Evolutionary conservation across 2,113 vertebrate species (phyloP), one percentile per base, ranked within the genome.

Genomic region (Anoplopoma fimbria): DNA sequence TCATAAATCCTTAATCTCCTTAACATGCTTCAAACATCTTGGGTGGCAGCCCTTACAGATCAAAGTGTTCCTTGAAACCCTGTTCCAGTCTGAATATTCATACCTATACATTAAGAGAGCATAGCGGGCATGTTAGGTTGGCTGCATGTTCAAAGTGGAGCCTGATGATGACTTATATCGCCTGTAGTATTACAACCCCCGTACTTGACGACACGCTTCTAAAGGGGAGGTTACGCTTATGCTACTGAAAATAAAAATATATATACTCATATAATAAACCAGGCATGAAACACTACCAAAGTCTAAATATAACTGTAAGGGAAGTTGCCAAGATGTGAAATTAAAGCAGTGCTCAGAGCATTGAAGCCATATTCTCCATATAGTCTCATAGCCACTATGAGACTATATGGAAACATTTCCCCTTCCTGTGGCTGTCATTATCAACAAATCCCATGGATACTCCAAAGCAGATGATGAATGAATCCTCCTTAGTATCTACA

Each of bases 131-230:
- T 78, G 51, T 70, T 51, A 10, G 70, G 9, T 80, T 90, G 89
- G 89, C 89, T 79, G 36, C 36, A 2, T 71, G 79, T 91, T 88
- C 87, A 88, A 88, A 91, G 79, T 68, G 31, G 29, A 82, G 82
- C 29, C 79, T 42, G 67, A 51, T 27, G 69, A 87, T 87, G 78
- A 88, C 64, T 82, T 74, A 33, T 42, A 33, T 55, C 2, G 82
- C 89, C 89, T 53, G 64, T 38, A 49, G 84, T 69, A 45, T 33
- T 9, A 9, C 75, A 53, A 69, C 87, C 84, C 87, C 76, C 65
- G 2, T 84, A 67, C n/a, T 63, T 15, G 12, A 60, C 4, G 38
- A 38, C 19, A 63, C 31, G 47, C 31, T 69, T 57, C 62, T 17
- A 60, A 31, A 45, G 19, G 62, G 55, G 51, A 69, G 25, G 42